A percentile compares a stretch with the other conserved stretches of the same genome.
These are phyloP conservation scores for Dynastes tityus DNA, from an alignment of 2,888 invertebrate species.

Conservation along the genomic window DNA sequence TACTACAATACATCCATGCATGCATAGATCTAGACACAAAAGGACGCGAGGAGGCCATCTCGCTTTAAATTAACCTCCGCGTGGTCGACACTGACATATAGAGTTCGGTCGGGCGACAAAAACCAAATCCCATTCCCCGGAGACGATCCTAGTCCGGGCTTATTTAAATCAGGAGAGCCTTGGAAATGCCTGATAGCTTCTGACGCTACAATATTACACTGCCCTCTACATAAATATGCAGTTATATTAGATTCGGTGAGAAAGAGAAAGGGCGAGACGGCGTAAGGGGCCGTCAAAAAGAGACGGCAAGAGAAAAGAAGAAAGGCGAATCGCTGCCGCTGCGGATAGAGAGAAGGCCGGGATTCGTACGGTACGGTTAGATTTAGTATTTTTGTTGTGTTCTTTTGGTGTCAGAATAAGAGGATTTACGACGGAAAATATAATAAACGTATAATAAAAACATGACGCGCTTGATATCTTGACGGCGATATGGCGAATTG, in stretches of 20 bases:
- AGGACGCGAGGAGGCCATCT: constrained; percentile 59
- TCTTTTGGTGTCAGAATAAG: constrained; percentile 44
- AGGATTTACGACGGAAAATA: constrained; percentile 38
- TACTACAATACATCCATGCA: no score
- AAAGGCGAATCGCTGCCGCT: background rate
- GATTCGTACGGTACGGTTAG: constrained; percentile 49
- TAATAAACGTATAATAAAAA: constrained; percentile 44
- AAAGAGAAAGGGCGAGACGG: constrained; percentile 18
- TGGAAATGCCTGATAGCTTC: constrained; percentile 70
- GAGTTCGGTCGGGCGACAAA: constrained; percentile 68
- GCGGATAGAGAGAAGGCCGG: constrained; percentile 7
- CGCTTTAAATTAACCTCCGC: constrained; percentile 66
- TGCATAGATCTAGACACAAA: constrained; percentile 25
- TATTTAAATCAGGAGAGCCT: constrained; percentile 70
- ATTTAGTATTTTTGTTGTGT: constrained; percentile 48
- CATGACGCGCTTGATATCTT: constrained; percentile 38
- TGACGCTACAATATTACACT: constrained; percentile 69
- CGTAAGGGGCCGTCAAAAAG: background rate
- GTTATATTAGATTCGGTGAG: constrained; percentile 52
- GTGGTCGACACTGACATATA: constrained; percentile 68
- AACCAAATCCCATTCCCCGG: constrained; percentile 69
- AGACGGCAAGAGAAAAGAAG: background rate
- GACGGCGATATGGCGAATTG: constrained; percentile 1
- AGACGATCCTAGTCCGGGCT: constrained; percentile 68
- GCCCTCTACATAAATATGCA: constrained; percentile 67